Conservation (phyloP, 2,113 vertebrate genomes). For the Phaethornis superciliosus region DNA sequence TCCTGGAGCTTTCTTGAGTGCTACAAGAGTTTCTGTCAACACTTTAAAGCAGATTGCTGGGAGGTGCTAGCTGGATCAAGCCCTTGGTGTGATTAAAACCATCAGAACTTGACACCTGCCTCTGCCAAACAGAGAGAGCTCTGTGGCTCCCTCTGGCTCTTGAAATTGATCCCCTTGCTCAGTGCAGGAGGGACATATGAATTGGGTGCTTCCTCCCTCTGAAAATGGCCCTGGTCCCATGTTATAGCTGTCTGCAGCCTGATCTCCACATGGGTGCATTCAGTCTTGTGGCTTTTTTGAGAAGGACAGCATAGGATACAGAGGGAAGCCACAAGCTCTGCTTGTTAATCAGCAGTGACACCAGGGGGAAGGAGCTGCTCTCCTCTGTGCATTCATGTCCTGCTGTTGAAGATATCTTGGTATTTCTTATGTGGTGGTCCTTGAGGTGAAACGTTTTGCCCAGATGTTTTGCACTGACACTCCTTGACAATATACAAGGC, state of each 20-base stretch:
- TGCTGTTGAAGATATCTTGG: background rate
- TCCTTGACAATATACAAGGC: background rate
- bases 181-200: background rate
- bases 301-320: fast-evolving
- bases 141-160: background rate
- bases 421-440: background rate
- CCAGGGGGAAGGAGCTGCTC: background rate
- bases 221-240: fast-evolving
- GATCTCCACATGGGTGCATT: fast-evolving
- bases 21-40: constrained; percentile 24
- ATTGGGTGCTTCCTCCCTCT: background rate
- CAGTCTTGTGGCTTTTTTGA: background rate
- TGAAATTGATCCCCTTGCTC: background rate
- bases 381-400: fast-evolving
- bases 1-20: background rate
- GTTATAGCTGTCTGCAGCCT: fast-evolving
- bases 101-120: background rate
- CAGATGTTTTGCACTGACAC: background rate
- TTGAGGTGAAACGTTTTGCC: background rate
- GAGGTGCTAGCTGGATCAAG: background rate
- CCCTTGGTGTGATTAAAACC: background rate
- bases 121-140: too few species aligned
- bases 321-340: background rate
- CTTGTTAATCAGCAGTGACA: background rate
- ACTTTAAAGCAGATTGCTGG: background rate